Base-by-base conservation (phyloP, 2,113 vertebrate species). In the Piaya cayana region DNA sequence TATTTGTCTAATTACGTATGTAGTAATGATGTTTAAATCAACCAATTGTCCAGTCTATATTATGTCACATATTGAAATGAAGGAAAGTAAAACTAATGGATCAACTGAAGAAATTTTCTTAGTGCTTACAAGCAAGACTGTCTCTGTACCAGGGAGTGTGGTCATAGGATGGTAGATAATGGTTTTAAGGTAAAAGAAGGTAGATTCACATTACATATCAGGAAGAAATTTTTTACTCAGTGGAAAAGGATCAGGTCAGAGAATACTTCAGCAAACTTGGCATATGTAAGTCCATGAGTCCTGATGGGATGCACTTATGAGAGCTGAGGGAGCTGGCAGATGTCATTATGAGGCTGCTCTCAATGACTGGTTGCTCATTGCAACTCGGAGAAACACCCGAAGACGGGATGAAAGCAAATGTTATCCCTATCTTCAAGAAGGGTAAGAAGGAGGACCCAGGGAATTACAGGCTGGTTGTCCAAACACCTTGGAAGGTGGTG, bases 1-100 rank as follows among this genome's bases (percentile, higher is more conserved):
- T 94, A 93, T 86, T 93, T 86, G 43, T 86, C 84, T 82, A 75
- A 87, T 88, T 87, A 69, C 26, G 45, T 34, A 67, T 7, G 32
- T 53, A 80, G 11, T 42, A 63, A 49, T 19, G 4, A 6, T 70
- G 19, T 62, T 71, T 88, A 81, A 92, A 78, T 86, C 52, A 84
- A 72, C 6, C 27, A 39, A 9, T n/a, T 56, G 16, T 39, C 15
- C 15, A 4, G 5, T 67, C 20, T 84, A 55, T 30, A 52, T 77
- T 80, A 71, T 59, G 9, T 37, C 15, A 52, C 3, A 0, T 42
- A 21, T 74, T 77, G 82, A 92, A 88, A 90, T 43, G 9, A 86
- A 83, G 4, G 4, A 53, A 30, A 45, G 4, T n/a, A 52, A 86
- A 79, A 50, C 32, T 52, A 43, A 12, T 17, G 6, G 19, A 30